Conservation (phyloP, 2,113 vertebrate genomes). For the Sterna hirundo region DNA sequence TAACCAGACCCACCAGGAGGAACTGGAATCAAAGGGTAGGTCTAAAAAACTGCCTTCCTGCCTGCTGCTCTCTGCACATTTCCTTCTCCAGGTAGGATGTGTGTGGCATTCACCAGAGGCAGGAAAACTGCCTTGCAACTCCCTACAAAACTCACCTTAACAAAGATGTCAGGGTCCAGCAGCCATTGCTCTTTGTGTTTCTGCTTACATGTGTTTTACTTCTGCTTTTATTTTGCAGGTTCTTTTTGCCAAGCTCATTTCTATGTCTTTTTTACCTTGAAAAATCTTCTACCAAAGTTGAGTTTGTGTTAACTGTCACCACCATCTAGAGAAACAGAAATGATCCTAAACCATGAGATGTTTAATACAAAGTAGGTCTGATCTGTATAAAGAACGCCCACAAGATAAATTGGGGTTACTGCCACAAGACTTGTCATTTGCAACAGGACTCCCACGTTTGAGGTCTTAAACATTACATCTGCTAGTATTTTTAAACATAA, state of each 20-base stretch:
- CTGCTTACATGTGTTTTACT: not conserved
- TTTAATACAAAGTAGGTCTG: not conserved
- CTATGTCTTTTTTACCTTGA: not conserved
- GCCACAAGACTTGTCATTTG: too few species aligned
- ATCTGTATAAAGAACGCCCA: not conserved
- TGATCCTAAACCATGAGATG: too few species aligned
- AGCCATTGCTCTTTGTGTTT: not conserved
- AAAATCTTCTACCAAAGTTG: rapidly evolving
- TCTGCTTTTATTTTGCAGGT: not conserved
- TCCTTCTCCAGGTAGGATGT: not conserved
- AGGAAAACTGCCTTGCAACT: not conserved
- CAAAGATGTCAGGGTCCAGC: not conserved
- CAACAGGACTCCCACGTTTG: not conserved
- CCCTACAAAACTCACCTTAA: not conserved
- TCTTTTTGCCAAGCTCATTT: not conserved
- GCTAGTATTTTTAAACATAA: not conserved
- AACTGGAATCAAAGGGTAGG: not conserved
- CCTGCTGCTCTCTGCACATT: not conserved
- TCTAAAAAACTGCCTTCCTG: not conserved
- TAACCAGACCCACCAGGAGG: not conserved
- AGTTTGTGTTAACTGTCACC: not conserved
- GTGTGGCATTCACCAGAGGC: not conserved
- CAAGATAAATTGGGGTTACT: not conserved
- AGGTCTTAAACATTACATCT: not conserved
- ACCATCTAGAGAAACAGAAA: not conserved